phyloP scores from a whole-genome alignment of 2,797 vertebrate species.

The Thalassophryne amazonica region DNA sequence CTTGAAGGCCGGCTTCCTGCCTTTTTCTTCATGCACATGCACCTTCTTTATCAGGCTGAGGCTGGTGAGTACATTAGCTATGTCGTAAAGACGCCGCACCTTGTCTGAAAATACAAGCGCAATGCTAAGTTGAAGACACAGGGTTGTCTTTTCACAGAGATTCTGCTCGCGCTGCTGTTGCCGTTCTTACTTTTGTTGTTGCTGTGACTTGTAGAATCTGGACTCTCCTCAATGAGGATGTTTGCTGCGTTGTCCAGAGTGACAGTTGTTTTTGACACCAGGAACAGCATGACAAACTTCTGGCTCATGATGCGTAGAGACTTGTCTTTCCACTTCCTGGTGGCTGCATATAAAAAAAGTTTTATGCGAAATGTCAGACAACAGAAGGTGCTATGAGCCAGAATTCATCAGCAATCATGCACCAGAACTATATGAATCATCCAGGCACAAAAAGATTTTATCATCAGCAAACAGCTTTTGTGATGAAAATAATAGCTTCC shows the following conservation, averaged over 20 bases:
- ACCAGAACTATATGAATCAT: background rate
- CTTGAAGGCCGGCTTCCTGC: slow-evolving; percentile 91
- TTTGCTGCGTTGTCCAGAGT: slow-evolving; percentile 90
- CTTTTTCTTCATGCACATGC: slow-evolving; percentile 86
- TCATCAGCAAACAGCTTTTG: no score
- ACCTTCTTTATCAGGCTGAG: slow-evolving; percentile 90
- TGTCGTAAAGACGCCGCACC: slow-evolving; percentile 91
- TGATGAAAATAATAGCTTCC: no score
- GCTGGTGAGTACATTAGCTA: slow-evolving; percentile 93
- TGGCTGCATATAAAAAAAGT: slow-evolving; percentile 54
- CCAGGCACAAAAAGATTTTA: background rate
- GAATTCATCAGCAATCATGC: no score
- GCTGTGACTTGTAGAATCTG: slow-evolving; percentile 87
- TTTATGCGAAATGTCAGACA: background rate
- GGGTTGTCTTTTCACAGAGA: background rate
- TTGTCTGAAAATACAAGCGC: slow-evolving; percentile 77
- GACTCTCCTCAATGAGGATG: slow-evolving; percentile 90
- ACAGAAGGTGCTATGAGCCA: no score
- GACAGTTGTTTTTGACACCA: slow-evolving; percentile 90
- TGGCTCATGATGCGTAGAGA: slow-evolving; percentile 96
- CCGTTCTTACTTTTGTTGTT: slow-evolving; percentile 92
- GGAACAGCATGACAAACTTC: slow-evolving; percentile 96
- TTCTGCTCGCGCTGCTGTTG: rapidly evolving
- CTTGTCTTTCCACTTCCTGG: slow-evolving; percentile 92
- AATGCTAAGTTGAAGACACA: background rate